Conservation (phyloP, 2,888 invertebrate species). For the Leistus spinibarbis region DNA sequence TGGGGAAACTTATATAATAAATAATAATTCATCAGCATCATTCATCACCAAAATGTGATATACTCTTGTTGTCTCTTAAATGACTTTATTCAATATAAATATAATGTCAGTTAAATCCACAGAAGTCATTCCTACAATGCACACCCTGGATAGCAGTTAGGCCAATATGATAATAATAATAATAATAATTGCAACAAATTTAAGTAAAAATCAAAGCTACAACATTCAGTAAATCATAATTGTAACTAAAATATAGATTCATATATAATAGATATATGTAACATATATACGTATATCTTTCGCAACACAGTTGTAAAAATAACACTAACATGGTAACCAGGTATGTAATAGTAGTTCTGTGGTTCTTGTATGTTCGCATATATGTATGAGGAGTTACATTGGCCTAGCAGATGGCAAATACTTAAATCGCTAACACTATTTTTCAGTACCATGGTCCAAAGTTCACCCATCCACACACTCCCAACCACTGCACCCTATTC, state of each 20-base stretch:
- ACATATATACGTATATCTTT: background rate
- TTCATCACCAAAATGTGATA: background rate
- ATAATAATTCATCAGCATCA: slow-evolving; percentile 42
- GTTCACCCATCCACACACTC: too few relatives aligned
- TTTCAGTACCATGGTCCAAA: background rate
- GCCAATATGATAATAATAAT: slow-evolving; percentile 26
- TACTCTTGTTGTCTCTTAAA: background rate
- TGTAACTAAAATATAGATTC: slow-evolving; percentile 34
- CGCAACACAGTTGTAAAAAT: slow-evolving; percentile 27
- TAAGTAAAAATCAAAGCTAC: slow-evolving; percentile 53
- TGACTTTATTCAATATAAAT: background rate
- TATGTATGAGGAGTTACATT: slow-evolving; percentile 16
- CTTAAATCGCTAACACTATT: background rate
- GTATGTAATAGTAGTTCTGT: slow-evolving; percentile 39
- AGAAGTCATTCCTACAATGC: slow-evolving; percentile 40
- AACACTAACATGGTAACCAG: slow-evolving; percentile 38
- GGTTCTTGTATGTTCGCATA: slow-evolving; percentile 33
- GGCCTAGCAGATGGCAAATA: background rate
- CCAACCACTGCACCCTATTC: too few relatives aligned
- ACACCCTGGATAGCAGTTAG: slow-evolving; percentile 39
- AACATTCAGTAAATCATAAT: slow-evolving; percentile 55
- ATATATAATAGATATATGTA: background rate
- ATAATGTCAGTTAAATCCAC: too few relatives aligned
- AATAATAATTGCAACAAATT: slow-evolving; percentile 24
- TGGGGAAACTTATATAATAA: slow-evolving; percentile 39